Evolutionary conservation across 2,113 vertebrate genomes (phyloP), one percentile per base, ranked within the genome.

Genomic region (Falcunculus frontatus): DNA sequence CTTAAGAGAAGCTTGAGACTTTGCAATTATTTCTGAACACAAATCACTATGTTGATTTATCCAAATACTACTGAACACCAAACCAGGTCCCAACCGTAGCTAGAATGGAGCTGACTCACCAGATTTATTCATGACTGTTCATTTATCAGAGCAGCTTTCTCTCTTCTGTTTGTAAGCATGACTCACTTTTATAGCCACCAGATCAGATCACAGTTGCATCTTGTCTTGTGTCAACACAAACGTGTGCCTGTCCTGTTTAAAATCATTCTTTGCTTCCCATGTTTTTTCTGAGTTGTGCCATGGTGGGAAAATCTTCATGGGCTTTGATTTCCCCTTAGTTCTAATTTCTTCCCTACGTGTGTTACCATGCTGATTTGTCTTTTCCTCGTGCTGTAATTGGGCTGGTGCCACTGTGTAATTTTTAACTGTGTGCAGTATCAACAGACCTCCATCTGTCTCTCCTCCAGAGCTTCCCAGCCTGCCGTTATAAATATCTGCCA

Each of bases 371-470:
- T 93, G 88, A 60, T 96, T 84, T 92, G 35, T 69, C 95, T 92
- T 82, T 78, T 82, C 73, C 83, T 93, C 74, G 9, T 52, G 86
- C 90, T 90, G 86, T 35, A 84, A 29, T 84, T 95, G 96, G 92
- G 81, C 79, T 86, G 85, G 88, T 96, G 96, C 96, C 95, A 96
- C 80, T 44, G 65, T 93, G 95, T 96, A 76, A 90, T 96, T 96
- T 95, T 92, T 96, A 93, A 90, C 93, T 84, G 88, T 89, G 90
- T 62, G 86, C 88, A 55, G 49, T 65, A 94, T 72, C 90, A 96
- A 90, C 96, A 97, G 95, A 84, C 70, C 73, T 94, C 96, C 96
- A 96, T 95, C 96, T 97, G 96, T 93, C 95, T 96, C 86, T 96
- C 88, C 83, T 94, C 80, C 80, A 90, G 86, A 94, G 90, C 96